These are phyloP conservation scores for Zaprionus ornatus DNA, from an alignment of 1,140 invertebrate genomes.

Conservation along the genomic window DNA sequence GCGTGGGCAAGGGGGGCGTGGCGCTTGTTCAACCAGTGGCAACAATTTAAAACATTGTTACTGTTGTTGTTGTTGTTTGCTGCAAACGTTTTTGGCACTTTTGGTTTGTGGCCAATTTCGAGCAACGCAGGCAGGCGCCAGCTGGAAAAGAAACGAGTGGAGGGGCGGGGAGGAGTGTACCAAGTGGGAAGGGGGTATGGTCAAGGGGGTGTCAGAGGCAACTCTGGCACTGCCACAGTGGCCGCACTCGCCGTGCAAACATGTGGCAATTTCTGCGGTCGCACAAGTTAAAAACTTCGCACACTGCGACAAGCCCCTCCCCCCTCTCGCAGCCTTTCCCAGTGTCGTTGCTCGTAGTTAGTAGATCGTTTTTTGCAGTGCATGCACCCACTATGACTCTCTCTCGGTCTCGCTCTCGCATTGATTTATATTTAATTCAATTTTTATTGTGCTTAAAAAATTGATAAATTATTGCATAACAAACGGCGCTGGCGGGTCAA, in stretches of 20 bases:
- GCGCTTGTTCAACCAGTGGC: conserved; percentile 66
- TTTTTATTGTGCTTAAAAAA: conserved; percentile 80
- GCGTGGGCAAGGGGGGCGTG: conserved; percentile 32
- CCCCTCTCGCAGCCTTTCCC: conserved; percentile 1
- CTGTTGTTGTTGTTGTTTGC: conserved; percentile 28
- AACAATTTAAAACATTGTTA: conserved; percentile 64
- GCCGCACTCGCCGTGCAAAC: conserved; percentile 41
- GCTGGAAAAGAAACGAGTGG: background rate
- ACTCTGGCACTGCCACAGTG: background rate
- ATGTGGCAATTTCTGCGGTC: conserved; percentile 78
- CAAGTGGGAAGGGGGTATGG: conserved; percentile 44
- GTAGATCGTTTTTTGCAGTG: conserved; percentile 10
- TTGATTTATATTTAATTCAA: conserved; percentile 82
- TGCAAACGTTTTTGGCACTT: conserved; percentile 72
- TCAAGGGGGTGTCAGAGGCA: conserved; percentile 39
- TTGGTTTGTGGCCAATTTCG: conserved; percentile 75
- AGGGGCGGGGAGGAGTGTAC: background rate
- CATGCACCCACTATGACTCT: background rate
- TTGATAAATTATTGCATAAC: conserved; percentile 72
- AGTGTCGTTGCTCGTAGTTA: conserved; percentile 6
- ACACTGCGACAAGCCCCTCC: too few species aligned
- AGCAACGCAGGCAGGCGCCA: conserved; percentile 40
- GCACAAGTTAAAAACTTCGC: conserved; percentile 71
- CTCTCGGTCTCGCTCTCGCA: conserved; percentile 3
- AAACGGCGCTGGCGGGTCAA: conserved; percentile 54